Conservation (phyloP, 2,797 vertebrate species). For the Tenualosa ilisha region DNA sequence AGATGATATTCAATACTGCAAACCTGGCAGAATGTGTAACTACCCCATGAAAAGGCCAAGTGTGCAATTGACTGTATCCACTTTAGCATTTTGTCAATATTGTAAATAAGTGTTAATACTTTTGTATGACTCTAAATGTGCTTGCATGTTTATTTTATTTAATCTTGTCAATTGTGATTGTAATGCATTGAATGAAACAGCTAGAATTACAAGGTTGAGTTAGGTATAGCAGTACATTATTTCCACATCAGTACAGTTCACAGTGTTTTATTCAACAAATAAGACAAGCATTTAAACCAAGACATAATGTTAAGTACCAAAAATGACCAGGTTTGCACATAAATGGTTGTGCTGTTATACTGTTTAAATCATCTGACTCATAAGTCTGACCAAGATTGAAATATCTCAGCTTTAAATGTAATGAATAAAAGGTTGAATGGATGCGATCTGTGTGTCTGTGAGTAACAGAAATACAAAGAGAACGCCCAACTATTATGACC, state of each 20-base stretch:
- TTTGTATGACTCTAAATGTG: constrained; percentile 29
- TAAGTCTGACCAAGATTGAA: not conserved
- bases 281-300: not conserved
- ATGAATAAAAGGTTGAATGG: not conserved
- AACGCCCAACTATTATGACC: not conserved
- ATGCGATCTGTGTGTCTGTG: not conserved
- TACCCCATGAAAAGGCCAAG: constrained; percentile 50
- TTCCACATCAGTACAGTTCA: not conserved
- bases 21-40: not conserved
- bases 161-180: constrained; percentile 37
- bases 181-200: not conserved
- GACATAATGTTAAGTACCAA: not conserved
- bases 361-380: not conserved
- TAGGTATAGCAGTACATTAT: constrained; percentile 7
- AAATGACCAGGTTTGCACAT: not conserved
- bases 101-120: constrained; percentile 73
- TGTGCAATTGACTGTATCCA: constrained; percentile 66
- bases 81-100: constrained; percentile 68
- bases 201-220: constrained; percentile 11
- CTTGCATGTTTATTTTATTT: constrained; percentile 37
- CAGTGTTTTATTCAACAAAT: constrained; percentile 21
- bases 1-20: not conserved
- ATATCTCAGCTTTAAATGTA: not conserved
- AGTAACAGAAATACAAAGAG: not conserved
- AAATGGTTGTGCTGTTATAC: constrained; percentile 25